A percentile compares a stretch with the other conserved stretches of the same genome.
Evolutionary conservation across 2,113 vertebrate genomes (phyloP).

Genomic region (Andinoacara biseriatus): DNA sequence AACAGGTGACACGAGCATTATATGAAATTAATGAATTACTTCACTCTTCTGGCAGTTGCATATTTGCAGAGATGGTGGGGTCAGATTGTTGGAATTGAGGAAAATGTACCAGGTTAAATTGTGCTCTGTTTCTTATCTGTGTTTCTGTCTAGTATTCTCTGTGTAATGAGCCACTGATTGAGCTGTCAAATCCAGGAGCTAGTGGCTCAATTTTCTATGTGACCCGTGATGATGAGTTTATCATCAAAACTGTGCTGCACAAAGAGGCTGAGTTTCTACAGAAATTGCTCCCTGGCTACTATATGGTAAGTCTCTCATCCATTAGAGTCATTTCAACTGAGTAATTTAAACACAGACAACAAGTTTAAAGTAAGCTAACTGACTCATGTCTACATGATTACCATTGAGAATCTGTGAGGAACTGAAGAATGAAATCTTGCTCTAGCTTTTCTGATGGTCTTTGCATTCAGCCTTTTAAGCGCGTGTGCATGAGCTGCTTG

Average conservation of each 20-base stretch:
- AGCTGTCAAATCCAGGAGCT: constrained; percentile 95
- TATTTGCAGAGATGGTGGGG: neutral
- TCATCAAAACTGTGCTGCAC: constrained; percentile 97
- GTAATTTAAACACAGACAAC: neutral
- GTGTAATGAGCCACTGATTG: constrained; percentile 95
- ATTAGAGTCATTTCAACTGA: neutral
- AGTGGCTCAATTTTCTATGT: constrained; percentile 98
- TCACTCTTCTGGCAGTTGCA: neutral
- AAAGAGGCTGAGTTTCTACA: constrained; percentile 98
- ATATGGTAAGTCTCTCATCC: constrained; percentile 85
- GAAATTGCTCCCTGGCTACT: constrained; percentile 98
- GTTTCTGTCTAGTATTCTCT: constrained; percentile 87
- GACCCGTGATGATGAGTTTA: constrained; percentile 97
- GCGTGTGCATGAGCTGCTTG: neutral
- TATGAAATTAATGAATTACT: neutral
- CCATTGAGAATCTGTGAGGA: neutral
- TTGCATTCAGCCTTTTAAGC: neutral
- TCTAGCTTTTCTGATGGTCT: neutral
- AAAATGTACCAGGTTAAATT: neutral
- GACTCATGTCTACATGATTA: neutral
- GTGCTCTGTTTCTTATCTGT: constrained; percentile 9
- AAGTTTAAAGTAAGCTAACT: neutral
- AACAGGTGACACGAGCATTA: neutral
- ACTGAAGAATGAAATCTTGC: neutral
- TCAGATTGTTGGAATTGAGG: neutral